These are phyloP conservation scores for Stichodactyla helianthus DNA, from an alignment of 64 coral and sea anemone species.

Conservation along the genomic window DNA sequence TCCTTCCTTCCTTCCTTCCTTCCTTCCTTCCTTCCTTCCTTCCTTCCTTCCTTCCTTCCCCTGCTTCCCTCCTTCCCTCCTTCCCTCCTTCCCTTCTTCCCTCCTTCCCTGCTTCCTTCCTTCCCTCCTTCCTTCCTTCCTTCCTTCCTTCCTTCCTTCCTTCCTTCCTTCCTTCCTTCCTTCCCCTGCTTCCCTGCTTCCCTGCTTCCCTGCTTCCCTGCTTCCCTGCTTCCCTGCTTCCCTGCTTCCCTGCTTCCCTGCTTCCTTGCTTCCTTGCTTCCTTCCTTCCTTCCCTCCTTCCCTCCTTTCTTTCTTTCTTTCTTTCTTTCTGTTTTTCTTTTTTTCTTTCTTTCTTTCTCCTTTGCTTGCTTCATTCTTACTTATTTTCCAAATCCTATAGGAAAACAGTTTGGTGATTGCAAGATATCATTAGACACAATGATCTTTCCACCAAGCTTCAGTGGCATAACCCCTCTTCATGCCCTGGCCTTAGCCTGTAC, in stretches of 20 bases:
- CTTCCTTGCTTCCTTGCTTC: not conserved
- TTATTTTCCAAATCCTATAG: not conserved
- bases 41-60: no score
- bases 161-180: not conserved
- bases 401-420: slow-evolving; percentile 3
- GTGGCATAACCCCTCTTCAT: slow-evolving; percentile 75
- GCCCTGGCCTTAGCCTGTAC: slow-evolving; percentile 73
- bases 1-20: not conserved
- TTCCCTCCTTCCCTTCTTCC: not conserved
- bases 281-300: not conserved
- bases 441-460: slow-evolving; percentile 59
- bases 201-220: no score
- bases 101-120: no score
- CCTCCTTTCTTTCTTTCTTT: not conserved
- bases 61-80: not conserved
- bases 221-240: no score
- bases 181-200: no score
- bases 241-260: no score
- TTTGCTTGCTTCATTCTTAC: no score
- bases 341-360: not conserved
- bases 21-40: not conserved
- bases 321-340: not conserved
- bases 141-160: not conserved
- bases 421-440: slow-evolving; percentile 48
- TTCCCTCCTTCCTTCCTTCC: not conserved